phyloP scores from a whole-genome alignment of 2,113 vertebrate genomes.

The Thymallus thymallus region DNA sequence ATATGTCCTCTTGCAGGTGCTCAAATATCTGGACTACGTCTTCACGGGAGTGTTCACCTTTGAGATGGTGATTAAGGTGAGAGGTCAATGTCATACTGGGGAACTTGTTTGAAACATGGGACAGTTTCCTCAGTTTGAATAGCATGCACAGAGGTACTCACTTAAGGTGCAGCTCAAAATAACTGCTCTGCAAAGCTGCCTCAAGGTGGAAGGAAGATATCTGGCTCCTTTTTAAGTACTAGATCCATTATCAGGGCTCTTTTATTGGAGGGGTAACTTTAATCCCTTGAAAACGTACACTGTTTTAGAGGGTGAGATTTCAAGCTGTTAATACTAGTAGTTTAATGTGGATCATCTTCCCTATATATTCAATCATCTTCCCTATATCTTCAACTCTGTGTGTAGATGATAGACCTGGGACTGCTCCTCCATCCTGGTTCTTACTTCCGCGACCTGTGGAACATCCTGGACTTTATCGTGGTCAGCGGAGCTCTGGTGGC shows the following conservation, averaged over 20 bases:
- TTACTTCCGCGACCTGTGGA: slow-evolving; percentile 84
- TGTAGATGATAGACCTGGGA: slow-evolving; percentile 79
- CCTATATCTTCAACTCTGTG: neutral
- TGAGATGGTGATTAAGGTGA: slow-evolving; percentile 99
- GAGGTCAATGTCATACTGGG: neutral
- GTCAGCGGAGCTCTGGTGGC: slow-evolving; percentile 98
- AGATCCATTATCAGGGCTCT: neutral
- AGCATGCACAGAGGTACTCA: neutral
- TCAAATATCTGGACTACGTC: slow-evolving; percentile 97
- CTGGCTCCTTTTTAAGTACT: neutral
- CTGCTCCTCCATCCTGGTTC: slow-evolving; percentile 76
- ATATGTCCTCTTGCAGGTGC: slow-evolving; percentile 72
- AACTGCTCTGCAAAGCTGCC: neutral
- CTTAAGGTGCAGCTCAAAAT: neutral
- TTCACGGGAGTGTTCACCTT: slow-evolving; percentile 99
- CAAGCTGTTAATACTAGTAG: no score
- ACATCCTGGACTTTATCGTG: slow-evolving; percentile 98
- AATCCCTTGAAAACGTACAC: no score
- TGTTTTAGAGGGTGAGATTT: no score
- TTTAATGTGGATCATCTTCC: no score
- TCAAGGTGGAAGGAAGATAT: neutral
- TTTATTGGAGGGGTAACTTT: no score
- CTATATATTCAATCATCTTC: neutral
- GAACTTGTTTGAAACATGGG: neutral
- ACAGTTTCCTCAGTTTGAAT: neutral